Evolutionary conservation across 2,888 invertebrate genomes (phyloP), one percentile per base, ranked within the genome.

Genomic region (Diaphora mendica): DNA sequence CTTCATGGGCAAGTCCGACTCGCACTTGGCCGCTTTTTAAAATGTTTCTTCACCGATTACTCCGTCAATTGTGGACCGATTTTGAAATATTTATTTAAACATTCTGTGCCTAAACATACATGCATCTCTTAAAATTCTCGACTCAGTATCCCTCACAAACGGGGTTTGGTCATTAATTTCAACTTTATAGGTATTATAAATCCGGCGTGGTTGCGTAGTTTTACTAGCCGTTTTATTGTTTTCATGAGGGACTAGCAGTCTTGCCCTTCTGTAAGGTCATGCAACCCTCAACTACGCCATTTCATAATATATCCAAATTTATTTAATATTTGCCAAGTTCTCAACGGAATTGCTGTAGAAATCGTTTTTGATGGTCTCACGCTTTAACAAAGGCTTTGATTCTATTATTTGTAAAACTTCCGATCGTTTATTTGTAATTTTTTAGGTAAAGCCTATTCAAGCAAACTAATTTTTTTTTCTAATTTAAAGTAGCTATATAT

Each of bases 141-240:
- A 80, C 79, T 78, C 76, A 78, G 75, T 55, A 35, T 75, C 69
- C 72, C 65, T 70, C 81, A 83, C 74, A 77, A 79, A 78, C 75
- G 73, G 82, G 73, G 82, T 78, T 82, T 73, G 81, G 83, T 88
- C 90, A 88, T 91, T 91, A 91, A 89, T 89, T 88, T 88, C 81
- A 86, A 83, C 84, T 88, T 91, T 91, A 90, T 87, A 83, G 85
- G 83, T 79, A 88, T 81, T 84, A 86, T 92, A 91, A 91, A 90
- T 88, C 86, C 84, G 74, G 76, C 79, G 84, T 85, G 86, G 89
- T 87, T 86, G 87, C 83, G n/a, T n/a, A 84, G 80, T 89, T 91
- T 91, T 88, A 90, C 82, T 89, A 85, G 82, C 77, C 65, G 85
- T 89, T 91, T 91, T 90, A 91, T 87, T 88, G 85, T 87, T 82